Conservation (phyloP, 2,113 vertebrate species). For the Trinectes maculatus region DNA sequence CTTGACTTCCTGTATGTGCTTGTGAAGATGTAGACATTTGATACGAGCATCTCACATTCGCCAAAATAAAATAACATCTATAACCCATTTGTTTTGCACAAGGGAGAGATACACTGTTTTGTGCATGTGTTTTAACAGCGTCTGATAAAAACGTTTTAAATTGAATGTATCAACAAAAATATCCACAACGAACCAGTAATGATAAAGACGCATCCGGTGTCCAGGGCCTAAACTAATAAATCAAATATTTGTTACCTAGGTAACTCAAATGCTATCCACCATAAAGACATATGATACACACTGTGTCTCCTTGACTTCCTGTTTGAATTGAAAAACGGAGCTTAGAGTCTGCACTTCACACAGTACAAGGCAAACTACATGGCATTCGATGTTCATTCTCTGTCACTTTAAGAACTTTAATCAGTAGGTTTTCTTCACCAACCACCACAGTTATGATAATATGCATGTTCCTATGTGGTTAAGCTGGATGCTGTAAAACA, state of each 20-base stretch:
- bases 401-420: constrained; percentile 62
- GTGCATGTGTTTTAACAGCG: too few species aligned
- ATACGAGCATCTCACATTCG: too few species aligned
- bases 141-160: too few species aligned
- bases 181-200: too few species aligned
- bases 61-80: too few species aligned
- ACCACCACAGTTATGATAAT: constrained; percentile 61
- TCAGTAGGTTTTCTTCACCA: constrained; percentile 58
- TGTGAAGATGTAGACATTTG: too few species aligned
- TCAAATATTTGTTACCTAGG: not conserved
- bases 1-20: too few species aligned
- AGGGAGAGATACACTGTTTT: too few species aligned
- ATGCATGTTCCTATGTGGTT: constrained; percentile 41
- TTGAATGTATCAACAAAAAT: too few species aligned
- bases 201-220: too few species aligned
- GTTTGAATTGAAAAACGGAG: constrained; percentile 15
- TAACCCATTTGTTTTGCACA: too few species aligned
- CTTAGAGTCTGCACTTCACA: constrained; percentile 20
- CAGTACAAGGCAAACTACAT: not conserved
- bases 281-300: not conserved
- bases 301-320: not conserved
- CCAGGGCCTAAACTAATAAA: not conserved
- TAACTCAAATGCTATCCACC: not conserved
- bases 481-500: constrained; percentile 37
- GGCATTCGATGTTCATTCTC: constrained; percentile 23